phyloP scores from a whole-genome alignment of 2,797 vertebrate species.

The Acridotheres tristis region DNA sequence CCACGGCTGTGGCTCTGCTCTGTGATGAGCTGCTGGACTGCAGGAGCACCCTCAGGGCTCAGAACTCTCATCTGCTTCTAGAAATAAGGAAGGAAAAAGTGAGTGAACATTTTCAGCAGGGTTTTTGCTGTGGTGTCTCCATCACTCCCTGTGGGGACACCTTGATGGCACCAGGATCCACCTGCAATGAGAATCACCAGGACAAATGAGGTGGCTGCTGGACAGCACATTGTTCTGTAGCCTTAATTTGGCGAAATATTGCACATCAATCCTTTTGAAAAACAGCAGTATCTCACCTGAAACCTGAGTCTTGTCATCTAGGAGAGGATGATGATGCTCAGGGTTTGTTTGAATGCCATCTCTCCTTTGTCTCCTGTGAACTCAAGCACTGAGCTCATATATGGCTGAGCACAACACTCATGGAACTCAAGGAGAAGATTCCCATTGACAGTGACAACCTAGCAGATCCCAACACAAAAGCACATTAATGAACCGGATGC shows the following conservation, averaged over 20 bases:
- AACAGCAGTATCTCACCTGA: background rate
- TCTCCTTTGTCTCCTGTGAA: background rate
- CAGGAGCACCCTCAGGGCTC: background rate
- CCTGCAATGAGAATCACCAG: background rate
- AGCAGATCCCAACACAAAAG: background rate
- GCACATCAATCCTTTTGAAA: background rate
- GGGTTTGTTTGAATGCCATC: background rate
- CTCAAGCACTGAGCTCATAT: accelerated
- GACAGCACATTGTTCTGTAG: background rate
- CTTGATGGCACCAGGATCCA: background rate
- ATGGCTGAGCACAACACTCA: accelerated
- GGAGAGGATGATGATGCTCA: background rate
- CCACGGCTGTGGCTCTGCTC: background rate
- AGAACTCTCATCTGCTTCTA: background rate
- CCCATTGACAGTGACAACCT: background rate
- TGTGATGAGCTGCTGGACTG: background rate
- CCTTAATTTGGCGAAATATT: background rate
- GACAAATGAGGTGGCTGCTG: background rate
- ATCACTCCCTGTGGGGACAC: background rate
- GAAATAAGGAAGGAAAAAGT: background rate
- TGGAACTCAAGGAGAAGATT: background rate
- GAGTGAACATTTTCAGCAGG: background rate
- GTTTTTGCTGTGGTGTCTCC: background rate
- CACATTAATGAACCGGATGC: background rate
- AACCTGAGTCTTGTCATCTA: background rate